phyloP scores from a whole-genome alignment of 2,113 vertebrate species.

The Cyanoderma ruficeps region DNA sequence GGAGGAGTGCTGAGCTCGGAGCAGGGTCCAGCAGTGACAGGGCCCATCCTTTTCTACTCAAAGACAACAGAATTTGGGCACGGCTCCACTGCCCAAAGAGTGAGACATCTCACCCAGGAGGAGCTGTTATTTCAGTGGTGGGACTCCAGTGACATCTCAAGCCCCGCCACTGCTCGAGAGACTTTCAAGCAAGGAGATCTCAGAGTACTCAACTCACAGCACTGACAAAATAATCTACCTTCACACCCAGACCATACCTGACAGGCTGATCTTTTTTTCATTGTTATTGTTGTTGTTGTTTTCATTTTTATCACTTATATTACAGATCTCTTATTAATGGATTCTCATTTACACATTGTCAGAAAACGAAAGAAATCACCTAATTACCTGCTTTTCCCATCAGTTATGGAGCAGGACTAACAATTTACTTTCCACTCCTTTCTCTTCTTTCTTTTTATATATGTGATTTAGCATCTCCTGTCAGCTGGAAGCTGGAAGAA shows the following conservation, averaged over 20 bases:
- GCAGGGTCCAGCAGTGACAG: neutral
- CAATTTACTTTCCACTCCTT: constrained; percentile 22
- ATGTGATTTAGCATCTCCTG: constrained; percentile 34
- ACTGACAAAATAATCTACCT: neutral
- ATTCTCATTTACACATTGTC: constrained; percentile 69
- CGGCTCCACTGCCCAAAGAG: neutral
- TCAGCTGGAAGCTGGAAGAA: constrained; percentile 45
- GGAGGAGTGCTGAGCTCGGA: neutral
- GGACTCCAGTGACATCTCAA: neutral
- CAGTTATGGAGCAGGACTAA: constrained; percentile 17
- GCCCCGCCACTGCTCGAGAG: rapidly evolving
- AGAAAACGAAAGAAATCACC: constrained; percentile 66
- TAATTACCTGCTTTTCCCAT: constrained; percentile 63
- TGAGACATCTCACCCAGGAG: neutral
- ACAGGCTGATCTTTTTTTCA: neutral
- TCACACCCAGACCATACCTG: neutral
- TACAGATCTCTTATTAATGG: constrained; percentile 48
- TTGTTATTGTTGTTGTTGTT: neutral
- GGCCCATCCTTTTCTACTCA: neutral
- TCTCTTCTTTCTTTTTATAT: neutral
- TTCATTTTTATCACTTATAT: constrained; percentile 44
- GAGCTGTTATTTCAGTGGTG: neutral
- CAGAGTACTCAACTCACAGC: neutral
- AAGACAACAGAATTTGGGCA: neutral
- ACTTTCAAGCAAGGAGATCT: too few species aligned